These are phyloP conservation scores for Pachydiplax longipennis DNA, from an alignment of 2,888 invertebrate genomes.

Conservation along the genomic window DNA sequence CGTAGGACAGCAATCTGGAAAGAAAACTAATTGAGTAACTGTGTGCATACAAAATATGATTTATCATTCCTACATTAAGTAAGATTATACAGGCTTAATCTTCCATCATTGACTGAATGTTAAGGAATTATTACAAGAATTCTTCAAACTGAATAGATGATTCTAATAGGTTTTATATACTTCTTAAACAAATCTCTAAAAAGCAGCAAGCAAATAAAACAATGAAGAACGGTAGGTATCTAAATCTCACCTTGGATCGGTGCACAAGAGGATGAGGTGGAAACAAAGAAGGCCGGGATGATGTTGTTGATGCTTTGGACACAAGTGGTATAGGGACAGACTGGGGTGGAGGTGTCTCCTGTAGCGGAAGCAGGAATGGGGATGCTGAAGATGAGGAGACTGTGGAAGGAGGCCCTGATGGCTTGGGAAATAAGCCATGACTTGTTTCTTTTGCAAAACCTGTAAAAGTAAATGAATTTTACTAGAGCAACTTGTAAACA, in stretches of 20 bases:
- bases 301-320: not conserved
- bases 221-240: not conserved
- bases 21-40: not conserved
- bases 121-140: too few species aligned
- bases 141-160: too few species aligned
- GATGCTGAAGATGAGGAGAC: slow-evolving; percentile 1
- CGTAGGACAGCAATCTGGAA: not conserved
- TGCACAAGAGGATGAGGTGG: slow-evolving; percentile 18
- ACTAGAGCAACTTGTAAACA: too few species aligned
- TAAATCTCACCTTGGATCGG: not conserved
- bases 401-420: not conserved
- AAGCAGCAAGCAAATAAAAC: not conserved
- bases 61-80: too few species aligned
- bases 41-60: too few species aligned
- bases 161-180: too few species aligned
- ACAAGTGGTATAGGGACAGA: not conserved
- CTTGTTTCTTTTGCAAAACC: not conserved
- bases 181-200: too few species aligned
- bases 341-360: not conserved
- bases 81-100: too few species aligned
- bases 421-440: not conserved
- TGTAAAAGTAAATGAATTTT: not conserved
- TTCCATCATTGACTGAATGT: too few species aligned
- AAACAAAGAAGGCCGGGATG: slow-evolving; percentile 8
- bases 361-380: not conserved